Evolutionary conservation across 2,797 vertebrate species (phyloP).

Genomic region (Taeniopygia guttata): DNA sequence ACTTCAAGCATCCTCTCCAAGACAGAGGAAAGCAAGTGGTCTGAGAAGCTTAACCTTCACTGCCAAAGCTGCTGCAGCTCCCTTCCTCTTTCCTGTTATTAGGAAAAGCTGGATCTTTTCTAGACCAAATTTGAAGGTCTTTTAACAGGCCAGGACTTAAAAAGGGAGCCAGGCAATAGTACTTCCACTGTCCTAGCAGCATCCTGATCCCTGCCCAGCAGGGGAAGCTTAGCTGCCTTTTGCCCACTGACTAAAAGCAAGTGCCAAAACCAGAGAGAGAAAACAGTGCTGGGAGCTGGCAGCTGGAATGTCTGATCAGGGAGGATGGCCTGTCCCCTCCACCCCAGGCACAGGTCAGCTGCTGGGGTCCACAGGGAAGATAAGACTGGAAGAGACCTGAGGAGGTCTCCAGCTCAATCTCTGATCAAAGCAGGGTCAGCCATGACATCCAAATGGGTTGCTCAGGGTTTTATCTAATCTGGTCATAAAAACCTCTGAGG

Average conservation of each 20-base stretch:
- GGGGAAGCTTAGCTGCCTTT: neutral
- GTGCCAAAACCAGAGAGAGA: neutral
- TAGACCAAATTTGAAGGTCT: neutral
- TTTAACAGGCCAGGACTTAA: neutral
- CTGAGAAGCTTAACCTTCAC: neutral
- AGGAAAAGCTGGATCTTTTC: neutral
- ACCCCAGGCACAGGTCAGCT: neutral
- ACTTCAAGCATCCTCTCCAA: neutral
- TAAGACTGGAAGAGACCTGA: neutral
- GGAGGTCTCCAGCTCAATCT: neutral
- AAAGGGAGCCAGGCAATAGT: neutral
- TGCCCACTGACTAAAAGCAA: neutral
- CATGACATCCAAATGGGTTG: neutral
- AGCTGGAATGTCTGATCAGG: neutral
- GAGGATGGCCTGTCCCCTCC: neutral
- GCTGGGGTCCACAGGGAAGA: neutral
- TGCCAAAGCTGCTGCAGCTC: neutral
- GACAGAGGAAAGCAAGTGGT: neutral
- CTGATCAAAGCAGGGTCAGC: neutral
- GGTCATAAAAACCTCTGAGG: neutral
- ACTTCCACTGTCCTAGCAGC: neutral
- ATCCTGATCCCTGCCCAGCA: neutral
- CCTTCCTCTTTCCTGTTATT: neutral
- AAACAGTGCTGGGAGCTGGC: neutral
- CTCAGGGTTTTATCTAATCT: neutral